These are phyloP conservation scores for Anarhynchus alexandrinus DNA, from an alignment of 2,113 vertebrate species.

Conservation along the genomic window DNA sequence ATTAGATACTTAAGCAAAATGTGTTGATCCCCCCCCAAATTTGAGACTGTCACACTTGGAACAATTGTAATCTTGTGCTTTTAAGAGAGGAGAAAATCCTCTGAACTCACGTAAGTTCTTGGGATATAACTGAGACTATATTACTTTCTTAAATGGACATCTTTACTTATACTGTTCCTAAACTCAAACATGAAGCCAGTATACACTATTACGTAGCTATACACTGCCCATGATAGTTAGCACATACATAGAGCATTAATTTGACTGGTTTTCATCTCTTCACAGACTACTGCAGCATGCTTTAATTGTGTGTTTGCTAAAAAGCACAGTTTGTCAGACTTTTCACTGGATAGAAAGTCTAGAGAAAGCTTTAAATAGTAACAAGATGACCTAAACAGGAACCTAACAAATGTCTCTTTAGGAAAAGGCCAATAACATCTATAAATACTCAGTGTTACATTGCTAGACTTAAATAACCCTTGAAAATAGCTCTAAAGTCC, in stretches of 20 bases:
- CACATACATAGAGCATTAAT: background rate
- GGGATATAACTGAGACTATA: background rate
- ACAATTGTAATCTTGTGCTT: background rate
- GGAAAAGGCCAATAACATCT: constrained; percentile 37
- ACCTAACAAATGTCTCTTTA: constrained; percentile 9
- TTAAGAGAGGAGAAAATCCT: background rate
- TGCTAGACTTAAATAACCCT: constrained; percentile 4
- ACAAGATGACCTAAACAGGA: constrained; percentile 39
- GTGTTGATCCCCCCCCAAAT: background rate
- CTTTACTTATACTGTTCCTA: background rate
- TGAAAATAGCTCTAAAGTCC: background rate
- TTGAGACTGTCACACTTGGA: background rate
- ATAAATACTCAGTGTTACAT: constrained; percentile 9
- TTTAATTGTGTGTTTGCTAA: background rate
- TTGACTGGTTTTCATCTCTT: background rate
- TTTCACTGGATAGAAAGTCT: background rate
- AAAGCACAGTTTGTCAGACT: background rate
- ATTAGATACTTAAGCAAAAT: background rate
- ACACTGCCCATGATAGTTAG: background rate
- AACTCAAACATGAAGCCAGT: background rate
- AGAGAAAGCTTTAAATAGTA: constrained; percentile 34
- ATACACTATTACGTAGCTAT: background rate
- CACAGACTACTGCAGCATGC: background rate
- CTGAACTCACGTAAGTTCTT: background rate
- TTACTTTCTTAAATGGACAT: background rate